Conservation (phyloP, 1,140 invertebrate species). For the Scaptomyza montana region DNA sequence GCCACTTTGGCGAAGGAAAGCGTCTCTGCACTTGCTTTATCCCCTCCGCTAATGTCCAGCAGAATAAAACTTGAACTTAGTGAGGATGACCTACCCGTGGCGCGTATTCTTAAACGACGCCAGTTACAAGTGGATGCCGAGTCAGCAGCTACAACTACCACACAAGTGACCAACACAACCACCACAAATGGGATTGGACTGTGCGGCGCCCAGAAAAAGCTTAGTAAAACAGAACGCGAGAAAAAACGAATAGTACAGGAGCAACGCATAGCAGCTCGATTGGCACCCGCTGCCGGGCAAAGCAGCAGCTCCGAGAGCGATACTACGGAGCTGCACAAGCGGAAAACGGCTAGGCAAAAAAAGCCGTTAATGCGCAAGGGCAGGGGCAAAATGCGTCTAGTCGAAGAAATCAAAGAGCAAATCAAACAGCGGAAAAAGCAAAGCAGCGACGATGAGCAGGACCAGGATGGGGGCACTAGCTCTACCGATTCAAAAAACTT, state of each 20-base stretch:
- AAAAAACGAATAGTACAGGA: conserved; percentile 77
- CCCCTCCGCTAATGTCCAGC: conserved; percentile 7
- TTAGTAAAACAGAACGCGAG: conserved; percentile 73
- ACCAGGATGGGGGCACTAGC: conserved; percentile 1
- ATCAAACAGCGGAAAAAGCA: conserved; percentile 7
- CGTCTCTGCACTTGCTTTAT: neutral
- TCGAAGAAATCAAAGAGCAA: conserved; percentile 32
- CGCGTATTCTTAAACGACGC: conserved; percentile 60
- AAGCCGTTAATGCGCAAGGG: conserved; percentile 63
- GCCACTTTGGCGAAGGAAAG: neutral
- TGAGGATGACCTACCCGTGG: conserved; percentile 71
- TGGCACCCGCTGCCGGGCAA: conserved; percentile 54
- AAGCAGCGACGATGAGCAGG: conserved; percentile 19
- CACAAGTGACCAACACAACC: conserved; percentile 50
- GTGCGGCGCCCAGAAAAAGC: conserved; percentile 65
- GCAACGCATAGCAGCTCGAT: conserved; percentile 70
- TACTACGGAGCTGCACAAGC: conserved; percentile 68
- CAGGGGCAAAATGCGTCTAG: conserved; percentile 49
- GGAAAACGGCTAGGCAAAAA: conserved; percentile 74
- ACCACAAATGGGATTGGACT: conserved; percentile 44
- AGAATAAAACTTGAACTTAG: conserved; percentile 67
- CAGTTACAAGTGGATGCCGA: conserved; percentile 46
- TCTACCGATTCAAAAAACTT: neutral
- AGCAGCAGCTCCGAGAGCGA: conserved; percentile 80
- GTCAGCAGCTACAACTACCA: conserved; percentile 55